Conservation (phyloP, 2,113 vertebrate species). For the Montifringilla adamsi region DNA sequence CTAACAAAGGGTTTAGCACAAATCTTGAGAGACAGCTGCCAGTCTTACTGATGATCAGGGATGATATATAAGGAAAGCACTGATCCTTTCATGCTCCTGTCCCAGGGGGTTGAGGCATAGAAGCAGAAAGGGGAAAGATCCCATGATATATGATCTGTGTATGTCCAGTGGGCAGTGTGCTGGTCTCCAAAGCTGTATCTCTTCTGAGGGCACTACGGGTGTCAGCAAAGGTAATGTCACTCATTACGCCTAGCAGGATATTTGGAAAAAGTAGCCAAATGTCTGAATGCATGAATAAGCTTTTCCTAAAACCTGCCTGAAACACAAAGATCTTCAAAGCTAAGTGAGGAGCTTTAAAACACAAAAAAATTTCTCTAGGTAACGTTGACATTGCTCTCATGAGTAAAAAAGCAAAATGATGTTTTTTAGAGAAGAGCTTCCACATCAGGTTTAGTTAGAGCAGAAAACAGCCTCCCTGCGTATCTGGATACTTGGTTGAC, state of each 20-base stretch:
- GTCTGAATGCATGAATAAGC: not conserved
- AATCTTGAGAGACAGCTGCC: conserved; percentile 32
- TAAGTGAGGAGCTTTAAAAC: not conserved
- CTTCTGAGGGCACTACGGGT: not conserved
- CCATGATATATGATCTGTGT: not conserved
- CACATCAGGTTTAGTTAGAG: not conserved
- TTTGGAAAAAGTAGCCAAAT: not conserved
- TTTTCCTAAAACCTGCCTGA: not conserved
- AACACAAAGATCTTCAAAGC: not conserved
- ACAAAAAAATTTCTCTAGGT: not conserved
- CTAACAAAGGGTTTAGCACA: not conserved
- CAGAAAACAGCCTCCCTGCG: not conserved
- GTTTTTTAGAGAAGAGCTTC: not conserved
- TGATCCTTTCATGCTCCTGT: not conserved
- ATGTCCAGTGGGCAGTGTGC: not conserved
- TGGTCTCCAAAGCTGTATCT: not conserved
- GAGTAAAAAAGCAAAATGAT: not conserved
- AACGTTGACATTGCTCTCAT: not conserved
- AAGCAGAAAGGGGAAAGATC: not conserved
- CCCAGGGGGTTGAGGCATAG: not conserved
- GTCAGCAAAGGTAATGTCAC: not conserved
- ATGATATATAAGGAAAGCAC: not conserved
- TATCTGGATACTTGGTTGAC: not conserved
- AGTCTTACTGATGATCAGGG: not conserved
- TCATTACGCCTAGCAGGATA: not conserved